Conservation (phyloP, 2,113 vertebrate genomes). For the Physeter macrocephalus region DNA sequence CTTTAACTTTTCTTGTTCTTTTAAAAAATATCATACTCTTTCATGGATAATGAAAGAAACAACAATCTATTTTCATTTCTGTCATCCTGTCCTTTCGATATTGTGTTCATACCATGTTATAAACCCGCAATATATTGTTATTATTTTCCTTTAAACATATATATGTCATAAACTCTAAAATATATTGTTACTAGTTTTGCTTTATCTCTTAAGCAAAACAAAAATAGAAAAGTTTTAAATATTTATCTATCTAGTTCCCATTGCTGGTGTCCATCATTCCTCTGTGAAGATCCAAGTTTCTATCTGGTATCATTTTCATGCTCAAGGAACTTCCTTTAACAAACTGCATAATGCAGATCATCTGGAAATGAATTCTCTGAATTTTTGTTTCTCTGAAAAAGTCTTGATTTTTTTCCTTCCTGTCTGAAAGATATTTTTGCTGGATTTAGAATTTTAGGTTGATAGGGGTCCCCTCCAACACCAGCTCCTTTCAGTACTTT, state of each 20-base stretch:
- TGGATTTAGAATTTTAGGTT: not conserved
- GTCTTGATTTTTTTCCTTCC: not conserved
- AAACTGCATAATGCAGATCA: not conserved
- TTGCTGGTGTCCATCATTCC: not conserved
- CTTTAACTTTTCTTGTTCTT: not conserved
- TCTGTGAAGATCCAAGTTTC: not conserved
- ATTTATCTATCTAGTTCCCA: not conserved
- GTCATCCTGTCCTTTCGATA: not conserved
- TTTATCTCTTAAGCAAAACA: not conserved
- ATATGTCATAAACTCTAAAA: not conserved
- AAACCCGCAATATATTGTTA: not conserved
- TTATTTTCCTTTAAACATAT: not conserved
- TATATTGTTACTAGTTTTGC: not conserved
- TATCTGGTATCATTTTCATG: not conserved
- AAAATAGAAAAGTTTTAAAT: not conserved
- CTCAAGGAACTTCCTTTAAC: not conserved
- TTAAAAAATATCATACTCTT: not conserved
- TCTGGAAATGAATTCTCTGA: not conserved
- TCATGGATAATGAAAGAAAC: not conserved
- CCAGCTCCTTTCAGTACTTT: not conserved
- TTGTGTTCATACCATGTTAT: not conserved
- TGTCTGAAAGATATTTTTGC: not conserved
- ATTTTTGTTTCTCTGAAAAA: not conserved
- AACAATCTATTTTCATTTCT: slow-evolving; percentile 5
- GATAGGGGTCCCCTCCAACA: not conserved